A percentile compares a stretch with the other conserved stretches of the same genome.
phyloP scores from a whole-genome alignment of 2,797 vertebrate genomes.

The Lepus townsendii region DNA sequence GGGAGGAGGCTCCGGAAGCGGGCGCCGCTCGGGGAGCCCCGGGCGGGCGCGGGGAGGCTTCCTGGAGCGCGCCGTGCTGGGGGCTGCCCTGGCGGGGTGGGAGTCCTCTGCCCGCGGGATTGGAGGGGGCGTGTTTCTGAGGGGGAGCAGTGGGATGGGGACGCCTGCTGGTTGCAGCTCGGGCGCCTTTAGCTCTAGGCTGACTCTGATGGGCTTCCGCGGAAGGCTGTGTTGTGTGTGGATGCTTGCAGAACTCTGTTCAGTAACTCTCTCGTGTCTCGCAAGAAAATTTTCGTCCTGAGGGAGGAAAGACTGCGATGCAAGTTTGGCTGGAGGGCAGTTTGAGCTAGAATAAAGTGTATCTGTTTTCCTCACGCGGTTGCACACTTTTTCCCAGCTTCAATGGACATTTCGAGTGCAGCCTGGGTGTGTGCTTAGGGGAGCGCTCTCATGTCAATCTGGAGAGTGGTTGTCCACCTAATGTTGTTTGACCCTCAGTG shows the following conservation, averaged over 20 bases:
- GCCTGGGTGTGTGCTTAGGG: not conserved
- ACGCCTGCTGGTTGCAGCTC: not conserved
- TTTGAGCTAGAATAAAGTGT: not conserved
- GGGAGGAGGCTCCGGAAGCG: not conserved
- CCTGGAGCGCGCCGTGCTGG: not conserved
- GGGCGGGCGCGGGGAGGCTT: not conserved
- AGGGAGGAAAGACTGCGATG: not conserved
- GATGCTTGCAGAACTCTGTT: not conserved
- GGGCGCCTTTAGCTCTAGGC: not conserved
- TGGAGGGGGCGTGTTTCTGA: constrained; percentile 40
- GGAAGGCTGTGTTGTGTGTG: not conserved
- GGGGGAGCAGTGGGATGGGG: not conserved
- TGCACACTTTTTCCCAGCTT: not conserved
- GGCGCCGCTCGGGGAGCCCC: not conserved
- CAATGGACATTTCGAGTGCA: not conserved
- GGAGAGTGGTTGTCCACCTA: not conserved
- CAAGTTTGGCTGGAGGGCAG: constrained; percentile 48
- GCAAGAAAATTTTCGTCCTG: not conserved
- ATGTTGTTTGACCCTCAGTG: not conserved
- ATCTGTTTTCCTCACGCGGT: not conserved
- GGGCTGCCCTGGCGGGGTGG: not conserved
- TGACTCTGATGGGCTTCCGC: not conserved
- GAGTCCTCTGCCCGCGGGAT: constrained; percentile 1
- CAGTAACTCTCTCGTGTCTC: not conserved
- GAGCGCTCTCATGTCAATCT: not conserved